phyloP scores from a whole-genome alignment of 1,140 invertebrate species.

The Drosophila takahashii region DNA sequence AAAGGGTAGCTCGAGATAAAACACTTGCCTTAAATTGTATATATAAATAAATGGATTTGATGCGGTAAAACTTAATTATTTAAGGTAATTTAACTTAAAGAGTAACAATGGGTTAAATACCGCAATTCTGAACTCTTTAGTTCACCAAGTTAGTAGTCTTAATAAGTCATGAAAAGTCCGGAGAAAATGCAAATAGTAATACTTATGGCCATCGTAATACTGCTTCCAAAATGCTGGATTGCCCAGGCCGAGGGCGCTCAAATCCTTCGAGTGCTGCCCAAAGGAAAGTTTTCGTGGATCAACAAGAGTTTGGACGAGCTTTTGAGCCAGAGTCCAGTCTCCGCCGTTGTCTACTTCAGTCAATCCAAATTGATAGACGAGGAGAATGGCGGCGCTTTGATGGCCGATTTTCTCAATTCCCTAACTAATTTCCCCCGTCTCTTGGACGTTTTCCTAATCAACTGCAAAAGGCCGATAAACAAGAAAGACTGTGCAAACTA shows the following conservation, averaged over 20 bases:
- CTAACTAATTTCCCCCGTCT: not conserved
- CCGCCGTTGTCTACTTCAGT: not conserved
- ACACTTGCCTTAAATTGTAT: not conserved
- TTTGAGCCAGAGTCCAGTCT: not conserved
- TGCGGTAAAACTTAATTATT: too few relatives aligned
- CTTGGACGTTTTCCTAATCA: not conserved
- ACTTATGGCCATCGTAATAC: not conserved
- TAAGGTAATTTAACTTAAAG: not conserved
- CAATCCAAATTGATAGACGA: not conserved
- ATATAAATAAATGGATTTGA: not conserved
- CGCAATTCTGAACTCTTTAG: not conserved
- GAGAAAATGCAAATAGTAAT: not conserved
- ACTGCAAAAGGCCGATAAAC: not conserved
- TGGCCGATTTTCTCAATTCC: not conserved
- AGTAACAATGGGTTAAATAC: too few relatives aligned
- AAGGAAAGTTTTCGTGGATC: not conserved
- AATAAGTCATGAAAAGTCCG: too few relatives aligned
- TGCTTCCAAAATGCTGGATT: not conserved
- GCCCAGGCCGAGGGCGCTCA: not conserved
- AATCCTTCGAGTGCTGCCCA: not conserved
- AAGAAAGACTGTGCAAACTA: not conserved
- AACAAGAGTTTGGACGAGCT: not conserved
- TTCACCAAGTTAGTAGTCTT: not conserved
- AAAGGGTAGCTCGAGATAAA: not conserved
- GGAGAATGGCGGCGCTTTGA: not conserved